Evolutionary conservation across 2,797 vertebrate genomes (phyloP).

Genomic region (Diplodus sargus): DNA sequence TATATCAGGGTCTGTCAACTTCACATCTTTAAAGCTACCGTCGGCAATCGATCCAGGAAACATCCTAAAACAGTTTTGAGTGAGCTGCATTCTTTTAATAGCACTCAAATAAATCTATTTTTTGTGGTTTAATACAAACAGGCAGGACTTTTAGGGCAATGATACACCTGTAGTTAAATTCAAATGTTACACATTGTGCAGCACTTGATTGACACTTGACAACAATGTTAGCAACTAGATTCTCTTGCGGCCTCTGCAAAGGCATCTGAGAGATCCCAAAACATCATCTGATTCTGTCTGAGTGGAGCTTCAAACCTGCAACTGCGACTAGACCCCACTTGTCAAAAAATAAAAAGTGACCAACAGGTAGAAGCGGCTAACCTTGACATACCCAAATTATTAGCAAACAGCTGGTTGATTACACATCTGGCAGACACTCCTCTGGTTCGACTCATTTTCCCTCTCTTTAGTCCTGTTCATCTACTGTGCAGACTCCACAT

Average conservation of each 20-base stretch:
- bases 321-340: neutral
- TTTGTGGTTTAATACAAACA: neutral
- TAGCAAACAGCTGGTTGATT: no score
- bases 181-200: neutral
- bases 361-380: no score
- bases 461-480: neutral
- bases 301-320: no score
- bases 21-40: neutral
- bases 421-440: neutral
- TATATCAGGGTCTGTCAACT: constrained; percentile 17
- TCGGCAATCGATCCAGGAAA: constrained; percentile 23
- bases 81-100: constrained; percentile 7
- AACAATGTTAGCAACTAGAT: no score
- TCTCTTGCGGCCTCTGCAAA: no score
- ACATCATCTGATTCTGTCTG: no score
- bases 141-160: neutral
- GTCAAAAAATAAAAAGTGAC: neutral
- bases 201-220: no score
- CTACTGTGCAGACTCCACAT: neutral
- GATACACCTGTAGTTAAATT: neutral
- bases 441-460: neutral
- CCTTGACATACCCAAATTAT: no score
- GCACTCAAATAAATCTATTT: constrained; percentile 7
- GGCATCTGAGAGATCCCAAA: no score
- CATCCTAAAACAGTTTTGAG: neutral